Base-by-base conservation (phyloP, 2,113 vertebrate genomes). In the Sula dactylatra region DNA sequence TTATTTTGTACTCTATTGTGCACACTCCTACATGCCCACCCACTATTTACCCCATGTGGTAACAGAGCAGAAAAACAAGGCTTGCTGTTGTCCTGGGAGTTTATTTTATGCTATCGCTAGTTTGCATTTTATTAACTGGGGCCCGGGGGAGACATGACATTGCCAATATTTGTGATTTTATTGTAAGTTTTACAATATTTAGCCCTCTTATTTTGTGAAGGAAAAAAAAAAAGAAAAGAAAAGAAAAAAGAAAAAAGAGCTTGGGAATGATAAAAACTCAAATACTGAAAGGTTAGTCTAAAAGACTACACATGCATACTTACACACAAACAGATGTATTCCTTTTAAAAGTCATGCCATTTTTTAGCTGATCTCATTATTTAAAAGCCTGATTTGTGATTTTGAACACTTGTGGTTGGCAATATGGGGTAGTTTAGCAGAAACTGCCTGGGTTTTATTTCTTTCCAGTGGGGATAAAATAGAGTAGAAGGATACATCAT, bases 111-210 rank as follows among this genome's bases (percentile, higher is more conserved):
- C 34, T 91, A 67, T 25, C 9, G 1, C 24, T 86, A 76, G 56
- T 77, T 85, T 93, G 66, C 66, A 73, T 93, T 94, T 94, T 93
- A 88, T 94, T 94, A 93, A 88, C 92, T 38, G 62, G 49, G 78
- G 59, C 86, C 54, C 34, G 8, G 15, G 54, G 34, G 56, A 88
- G 42, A 83, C 26, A 44, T 54, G 58, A 50, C 36, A 83, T 49
- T 11, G 31, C 54, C 36, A 85, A 77, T 90, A 84, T 70, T 94
- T 93, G 38, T 80, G 27, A 77, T 83, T 92, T 80, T 77, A 24
- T 58, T 70, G 6, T 55, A 80, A 82, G 36, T 56, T 94, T 77
- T 56, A 73, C 47, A 90, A 70, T 86, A 94, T 82, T 73, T 93
- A 79, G 13, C 10, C 29, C 8, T 86, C 40, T 54, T 32, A 49